Evolutionary conservation across 2,888 invertebrate genomes (phyloP).

Genomic region (Megaustenia siamemsis): DNA sequence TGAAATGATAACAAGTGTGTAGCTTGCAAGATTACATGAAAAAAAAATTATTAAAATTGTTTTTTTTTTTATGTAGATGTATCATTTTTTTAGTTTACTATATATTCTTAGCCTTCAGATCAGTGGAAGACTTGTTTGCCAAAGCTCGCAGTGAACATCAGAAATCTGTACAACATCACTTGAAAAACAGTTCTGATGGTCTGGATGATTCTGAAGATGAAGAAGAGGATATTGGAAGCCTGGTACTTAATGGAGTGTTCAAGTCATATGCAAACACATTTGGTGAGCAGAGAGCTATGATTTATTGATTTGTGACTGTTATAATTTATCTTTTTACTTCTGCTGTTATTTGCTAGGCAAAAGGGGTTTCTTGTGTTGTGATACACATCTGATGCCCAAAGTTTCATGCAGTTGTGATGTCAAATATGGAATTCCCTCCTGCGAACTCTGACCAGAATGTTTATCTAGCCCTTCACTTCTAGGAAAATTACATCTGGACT

Average conservation of each 20-base stretch:
- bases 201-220: slow-evolving; percentile 65
- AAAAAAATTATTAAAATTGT: not conserved
- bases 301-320: no score
- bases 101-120: slow-evolving; percentile 38
- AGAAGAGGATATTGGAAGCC: slow-evolving; percentile 74
- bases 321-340: no score
- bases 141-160: slow-evolving; percentile 70
- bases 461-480: no score
- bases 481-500: no score
- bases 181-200: slow-evolving; percentile 61
- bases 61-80: not conserved
- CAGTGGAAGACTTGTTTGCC: slow-evolving; percentile 70
- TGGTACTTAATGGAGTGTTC: slow-evolving; percentile 70
- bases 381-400: no score
- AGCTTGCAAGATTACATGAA: no score
- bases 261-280: slow-evolving; percentile 66
- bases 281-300: slow-evolving; percentile 55
- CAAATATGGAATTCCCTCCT: no score
- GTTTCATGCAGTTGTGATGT: no score
- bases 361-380: no score
- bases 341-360: no score
- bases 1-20: no score
- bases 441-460: no score
- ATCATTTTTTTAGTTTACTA: not conserved
- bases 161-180: slow-evolving; percentile 71